These are phyloP conservation scores for Pachyuromys duprasi DNA, from an alignment of 2,797 vertebrate species.

Conservation along the genomic window DNA sequence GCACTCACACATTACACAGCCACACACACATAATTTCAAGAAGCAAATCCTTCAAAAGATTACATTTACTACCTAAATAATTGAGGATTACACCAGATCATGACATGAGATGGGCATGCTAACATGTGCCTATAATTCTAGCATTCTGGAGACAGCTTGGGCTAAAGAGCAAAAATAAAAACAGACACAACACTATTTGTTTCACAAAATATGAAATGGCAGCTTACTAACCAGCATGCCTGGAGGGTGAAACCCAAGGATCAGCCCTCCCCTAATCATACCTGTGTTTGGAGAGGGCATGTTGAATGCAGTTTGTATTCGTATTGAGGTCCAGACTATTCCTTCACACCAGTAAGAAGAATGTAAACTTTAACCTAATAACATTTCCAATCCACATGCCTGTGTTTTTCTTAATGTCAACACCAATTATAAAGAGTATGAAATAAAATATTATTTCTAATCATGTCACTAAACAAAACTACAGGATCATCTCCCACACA, in stretches of 20 bases:
- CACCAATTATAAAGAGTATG: conserved; percentile 23
- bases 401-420: conserved; percentile 58
- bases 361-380: conserved; percentile 47
- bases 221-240: not conserved
- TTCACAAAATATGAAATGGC: conserved; percentile 31
- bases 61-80: conserved; percentile 43
- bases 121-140: not conserved
- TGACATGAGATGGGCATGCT: not conserved
- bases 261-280: conserved; percentile 42
- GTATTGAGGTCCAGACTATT: conserved; percentile 49
- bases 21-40: not conserved
- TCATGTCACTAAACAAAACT: conserved; percentile 34
- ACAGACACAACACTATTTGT: not conserved
- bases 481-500: conserved; percentile 16
- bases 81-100: not conserved
- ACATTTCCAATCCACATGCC: conserved; percentile 30
- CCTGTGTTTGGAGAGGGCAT: not conserved
- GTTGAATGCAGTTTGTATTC: not conserved
- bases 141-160: not conserved
- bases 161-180: not conserved
- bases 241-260: not conserved
- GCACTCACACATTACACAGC: not conserved
- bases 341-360: conserved; percentile 27
- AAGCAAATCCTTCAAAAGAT: not conserved
- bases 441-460: conserved; percentile 52